Evolutionary conservation across 2,113 vertebrate genomes (phyloP).

Genomic region (Pelusios castaneus): DNA sequence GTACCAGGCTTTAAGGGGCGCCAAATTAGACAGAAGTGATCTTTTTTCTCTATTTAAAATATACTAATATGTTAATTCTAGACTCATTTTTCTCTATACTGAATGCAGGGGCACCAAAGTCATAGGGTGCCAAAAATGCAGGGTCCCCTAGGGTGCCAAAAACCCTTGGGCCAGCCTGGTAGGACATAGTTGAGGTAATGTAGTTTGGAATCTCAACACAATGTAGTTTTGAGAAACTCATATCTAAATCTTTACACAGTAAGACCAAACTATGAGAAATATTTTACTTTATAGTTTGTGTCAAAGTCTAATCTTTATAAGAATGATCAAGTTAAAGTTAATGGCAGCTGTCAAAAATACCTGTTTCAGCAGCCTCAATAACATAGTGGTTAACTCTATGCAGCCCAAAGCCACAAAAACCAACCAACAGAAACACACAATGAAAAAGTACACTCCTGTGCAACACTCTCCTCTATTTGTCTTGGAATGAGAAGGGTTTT

Average conservation of each 20-base stretch:
- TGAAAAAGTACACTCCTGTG: not conserved
- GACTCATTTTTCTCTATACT: no score
- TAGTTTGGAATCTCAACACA: not conserved
- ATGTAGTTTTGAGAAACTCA: not conserved
- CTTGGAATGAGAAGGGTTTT: not conserved
- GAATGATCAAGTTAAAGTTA: not conserved
- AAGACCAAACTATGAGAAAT: not conserved
- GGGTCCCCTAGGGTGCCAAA: no score
- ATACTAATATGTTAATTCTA: no score
- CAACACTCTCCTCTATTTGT: not conserved
- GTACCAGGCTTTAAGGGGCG: no score
- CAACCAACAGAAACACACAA: not conserved
- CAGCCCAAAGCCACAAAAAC: not conserved
- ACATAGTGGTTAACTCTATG: not conserved
- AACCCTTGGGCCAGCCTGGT: no score
- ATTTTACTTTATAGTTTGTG: not conserved
- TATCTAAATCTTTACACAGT: not conserved
- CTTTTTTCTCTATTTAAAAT: no score
- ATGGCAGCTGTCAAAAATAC: not conserved
- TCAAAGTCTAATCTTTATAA: not conserved
- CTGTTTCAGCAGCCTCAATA: not conserved
- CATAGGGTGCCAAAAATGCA: no score
- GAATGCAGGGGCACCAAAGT: no score
- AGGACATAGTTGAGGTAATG: not conserved
- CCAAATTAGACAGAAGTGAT: no score